Evolutionary conservation across 2,888 invertebrate genomes (phyloP).

Genomic region (Isotomurus palustris): DNA sequence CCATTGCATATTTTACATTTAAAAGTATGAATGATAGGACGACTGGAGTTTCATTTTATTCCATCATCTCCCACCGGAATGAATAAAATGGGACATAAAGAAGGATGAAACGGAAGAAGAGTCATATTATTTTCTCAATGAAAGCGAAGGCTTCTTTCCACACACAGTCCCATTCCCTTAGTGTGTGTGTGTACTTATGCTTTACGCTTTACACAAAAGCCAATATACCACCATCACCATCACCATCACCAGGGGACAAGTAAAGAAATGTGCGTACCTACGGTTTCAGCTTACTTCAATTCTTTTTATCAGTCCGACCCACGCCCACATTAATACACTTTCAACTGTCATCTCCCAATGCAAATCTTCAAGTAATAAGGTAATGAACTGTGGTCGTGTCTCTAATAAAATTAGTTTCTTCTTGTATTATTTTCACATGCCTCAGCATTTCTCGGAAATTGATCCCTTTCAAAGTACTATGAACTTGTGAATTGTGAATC

Average conservation of each 20-base stretch:
- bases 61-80: neutral
- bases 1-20: constrained; percentile 5
- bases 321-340: neutral
- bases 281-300: neutral
- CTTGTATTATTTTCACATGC: no score
- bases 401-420: no score
- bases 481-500: no score
- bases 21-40: constrained; percentile 12
- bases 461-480: no score
- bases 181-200: neutral
- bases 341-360: neutral
- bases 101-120: constrained; percentile 7
- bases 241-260: no score
- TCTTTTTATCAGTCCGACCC: constrained; percentile 3
- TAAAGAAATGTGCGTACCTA: no score
- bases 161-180: neutral
- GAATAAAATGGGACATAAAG: constrained; percentile 12
- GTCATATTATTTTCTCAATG: neutral
- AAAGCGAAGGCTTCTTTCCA: no score
- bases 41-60: neutral
- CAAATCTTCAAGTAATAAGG: neutral
- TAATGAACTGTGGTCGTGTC: no score
- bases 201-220: no score
- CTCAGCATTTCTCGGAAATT: no score
- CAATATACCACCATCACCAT: no score